Conservation (phyloP, 2,113 vertebrate genomes). For the Oceanodroma tethys region DNA sequence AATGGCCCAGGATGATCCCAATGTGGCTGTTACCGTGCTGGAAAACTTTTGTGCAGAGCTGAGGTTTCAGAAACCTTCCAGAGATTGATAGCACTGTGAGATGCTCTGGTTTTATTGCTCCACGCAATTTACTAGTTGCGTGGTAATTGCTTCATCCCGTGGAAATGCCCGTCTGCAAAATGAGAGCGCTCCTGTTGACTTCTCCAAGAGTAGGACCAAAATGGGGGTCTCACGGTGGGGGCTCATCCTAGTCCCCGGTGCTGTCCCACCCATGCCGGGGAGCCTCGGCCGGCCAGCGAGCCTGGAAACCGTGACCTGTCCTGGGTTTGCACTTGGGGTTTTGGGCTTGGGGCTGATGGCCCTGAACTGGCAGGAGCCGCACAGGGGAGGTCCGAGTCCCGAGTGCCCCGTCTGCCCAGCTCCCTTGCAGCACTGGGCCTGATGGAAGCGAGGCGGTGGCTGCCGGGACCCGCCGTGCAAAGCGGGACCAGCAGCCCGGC, state of each 20-base stretch:
- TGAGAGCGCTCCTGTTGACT: background rate
- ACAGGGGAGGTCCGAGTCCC: background rate
- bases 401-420: background rate
- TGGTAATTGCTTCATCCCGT: background rate
- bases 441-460: background rate
- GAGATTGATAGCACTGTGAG: fast-evolving
- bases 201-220: background rate
- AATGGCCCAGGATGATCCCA: background rate
- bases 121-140: fast-evolving
- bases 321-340: background rate
- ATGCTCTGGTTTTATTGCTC: no score
- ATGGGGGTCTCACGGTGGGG: fast-evolving
- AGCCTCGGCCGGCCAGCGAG: background rate
- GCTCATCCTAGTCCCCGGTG: fast-evolving
- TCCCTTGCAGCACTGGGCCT: background rate
- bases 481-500: background rate
- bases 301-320: background rate
- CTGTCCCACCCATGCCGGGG: background rate
- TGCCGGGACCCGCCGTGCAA: background rate
- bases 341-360: background rate
- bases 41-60: background rate
- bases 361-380: background rate
- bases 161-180: background rate
- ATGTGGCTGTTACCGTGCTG: background rate
- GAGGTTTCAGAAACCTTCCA: background rate